Base-by-base conservation (phyloP, 2,113 vertebrate species). In the Tretioscincus oriximinensis region DNA sequence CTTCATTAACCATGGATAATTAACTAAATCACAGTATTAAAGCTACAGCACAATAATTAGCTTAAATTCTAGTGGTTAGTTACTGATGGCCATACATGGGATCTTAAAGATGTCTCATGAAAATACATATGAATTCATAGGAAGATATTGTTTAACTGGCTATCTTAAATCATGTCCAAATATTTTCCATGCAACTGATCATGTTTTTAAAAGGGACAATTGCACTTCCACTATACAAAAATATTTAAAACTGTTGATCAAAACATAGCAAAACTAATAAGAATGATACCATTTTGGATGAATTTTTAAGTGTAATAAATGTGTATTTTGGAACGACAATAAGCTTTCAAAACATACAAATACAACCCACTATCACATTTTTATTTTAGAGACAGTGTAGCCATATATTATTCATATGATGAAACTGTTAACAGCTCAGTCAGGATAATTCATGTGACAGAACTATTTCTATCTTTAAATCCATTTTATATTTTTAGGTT, bases 1-100 rank as follows among this genome's bases (percentile, higher is more conserved):
- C 83, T 90, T 88, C 85, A 89, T 91, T 87, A 88, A 85, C 87
- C 60, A 86, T n/a, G 72, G 87, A 81, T 85, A 87, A 92, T 90
- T 88, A 91, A 91, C 78, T 89, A 78, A 51, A 88, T 69, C 54
- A 49, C 64, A 29, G 22, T 73, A 89, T 85, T 31, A 88, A 73
- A 88, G 77, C 79, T 86, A 82, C 54, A 28, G 74, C 65, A 77
- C 64, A 81, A 72, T 81, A 88, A 92, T 88, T 77, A 80, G 83
- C 77, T 87, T 60, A 90, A 85, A 77, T 83, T 88, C 87, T 64
- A 90, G 73, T 90, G 77, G 74, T 88, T 89, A 88, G 47, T 88
- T 65, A 81, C 54, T 81, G 78, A 87, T 72, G 73, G 22, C 76
- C 87, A 79, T 83, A 45, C 51, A 70, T 85, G 79, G 61, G 63